Evolutionary conservation across 2,888 invertebrate genomes (phyloP), one percentile per base, ranked within the genome.

Genomic region (Eledona agricola): DNA sequence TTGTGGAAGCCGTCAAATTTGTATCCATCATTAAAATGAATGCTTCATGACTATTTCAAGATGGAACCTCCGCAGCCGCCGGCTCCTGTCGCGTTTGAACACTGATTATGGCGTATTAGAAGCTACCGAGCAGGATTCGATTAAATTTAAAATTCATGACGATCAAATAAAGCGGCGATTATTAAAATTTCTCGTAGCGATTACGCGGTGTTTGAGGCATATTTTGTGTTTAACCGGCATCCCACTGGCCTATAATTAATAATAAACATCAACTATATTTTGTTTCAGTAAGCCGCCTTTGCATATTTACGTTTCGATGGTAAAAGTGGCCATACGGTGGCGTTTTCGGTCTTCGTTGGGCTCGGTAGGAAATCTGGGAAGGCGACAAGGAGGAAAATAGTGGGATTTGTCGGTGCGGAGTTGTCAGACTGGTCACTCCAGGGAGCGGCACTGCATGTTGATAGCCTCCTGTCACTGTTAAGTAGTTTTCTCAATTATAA

Each of bases 401-500:
- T 40, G 19, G 40, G 34, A 51, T 28, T 47, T 26, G 28, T 28
- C 32, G 12, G 49, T 32, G 35, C 25, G 12, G 11, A 37, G 64
- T 50, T 42, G 59, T 60, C 58, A 40, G 55, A 60, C 59, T 58
- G 64, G 65, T 61, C 65, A 59, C 63, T 58, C 56, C 60, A 58
- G 65, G 67, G 68, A 65, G 69, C 70, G 68, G 67, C 69, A 62
- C 58, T 66, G 66, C 63, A 69, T 70, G 70, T 70, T 72, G 72
- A 72, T 71, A 71, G 71, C 70, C 68, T 67, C 68, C 66, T 71
- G 72, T 72, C 71, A 72, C 69, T 67, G 63, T 70, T 72, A 71
- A 72, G 71, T 72, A 72, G 70, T 71, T 70, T 69, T 70, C 70
- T 72, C 70, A 71, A 72, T 72, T 72, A 72, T 72, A 72, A 70